Base-by-base conservation (phyloP, 1,140 invertebrate genomes). In the Drosophila funebris region DNA sequence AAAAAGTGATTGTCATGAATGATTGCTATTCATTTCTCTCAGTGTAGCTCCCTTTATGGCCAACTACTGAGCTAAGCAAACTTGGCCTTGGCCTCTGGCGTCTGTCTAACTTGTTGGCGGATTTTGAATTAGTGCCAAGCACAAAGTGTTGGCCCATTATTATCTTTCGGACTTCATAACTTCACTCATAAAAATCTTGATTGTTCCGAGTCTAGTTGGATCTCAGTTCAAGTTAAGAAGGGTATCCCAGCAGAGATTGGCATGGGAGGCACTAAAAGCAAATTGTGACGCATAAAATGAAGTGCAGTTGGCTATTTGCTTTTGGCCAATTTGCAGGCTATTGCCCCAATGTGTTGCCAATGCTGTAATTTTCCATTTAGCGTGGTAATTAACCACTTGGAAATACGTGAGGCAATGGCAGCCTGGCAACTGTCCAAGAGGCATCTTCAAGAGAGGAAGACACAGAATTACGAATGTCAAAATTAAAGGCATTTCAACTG, bases 121-220 rank as follows among this genome's bases (percentile, higher is more conserved):
- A 78, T 85, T 78, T 87, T 87, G 81, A 87, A 72, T 80, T 83
- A 82, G 82, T 89, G 84, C 89, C 89, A 83, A 76, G 78, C 74
- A 73, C 73, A 76, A 90, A 90, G 84, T 90, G 84, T 90, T 90
- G 87, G 79, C 79, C 82, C 82, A 90, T 90, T 84, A 90, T 90
- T 81, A 90, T 90, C 87, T 73, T 76, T 90, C 68, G 76, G 79
- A 89, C 89, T 90, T 90, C 89, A 90, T 90, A 90, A 90, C 63
- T 90, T 87, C 36, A 60, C 67, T 60, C 78, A 62, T 78, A 76
- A 87, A 61, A 88, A 48, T 87, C 67, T 74, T 76, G 80, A 83
- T 76, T 76, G 79, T 76, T 57, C 24, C 67, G n/a, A 27, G 46
- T 24, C 24, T 22, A 24, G 3, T 24, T 46, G 16, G 13, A 20